Evolutionary conservation across 2,888 invertebrate species (phyloP).

Genomic region (Sicus ferrugineus): DNA sequence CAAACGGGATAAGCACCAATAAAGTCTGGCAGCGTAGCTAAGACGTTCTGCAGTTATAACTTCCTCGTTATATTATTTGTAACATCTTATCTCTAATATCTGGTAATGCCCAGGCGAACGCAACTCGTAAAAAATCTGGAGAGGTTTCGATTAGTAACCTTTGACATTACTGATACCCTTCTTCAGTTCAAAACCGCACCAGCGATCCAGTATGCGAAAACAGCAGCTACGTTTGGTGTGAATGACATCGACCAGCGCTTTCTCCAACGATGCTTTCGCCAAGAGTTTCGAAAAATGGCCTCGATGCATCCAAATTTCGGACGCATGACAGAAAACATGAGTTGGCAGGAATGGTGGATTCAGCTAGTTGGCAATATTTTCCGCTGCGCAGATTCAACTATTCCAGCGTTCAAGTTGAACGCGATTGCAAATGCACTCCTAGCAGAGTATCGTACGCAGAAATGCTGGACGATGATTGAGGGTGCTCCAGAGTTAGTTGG

Average conservation of each 20-base stretch:
- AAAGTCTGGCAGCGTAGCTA: too few species aligned
- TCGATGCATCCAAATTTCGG: conserved; percentile 83
- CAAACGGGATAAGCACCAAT: too few species aligned
- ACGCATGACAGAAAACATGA: conserved; percentile 67
- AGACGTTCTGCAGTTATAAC: too few species aligned
- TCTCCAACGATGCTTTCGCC: conserved; percentile 69
- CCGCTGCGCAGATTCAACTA: conserved; percentile 43
- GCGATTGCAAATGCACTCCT: conserved; percentile 71
- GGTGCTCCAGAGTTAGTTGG: conserved; percentile 70
- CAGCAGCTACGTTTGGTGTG: conserved; percentile 73
- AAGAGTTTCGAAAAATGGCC: conserved; percentile 71
- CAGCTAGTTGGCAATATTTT: conserved; percentile 59
- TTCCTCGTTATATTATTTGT: too few species aligned
- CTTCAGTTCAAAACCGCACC: conserved; percentile 73
- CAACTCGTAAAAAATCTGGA: conserved; percentile 53
- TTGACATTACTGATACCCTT: conserved; percentile 91
- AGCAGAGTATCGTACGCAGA: conserved; percentile 72
- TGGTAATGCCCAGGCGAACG: too few species aligned
- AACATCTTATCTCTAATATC: too few species aligned
- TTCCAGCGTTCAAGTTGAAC: conserved; percentile 47
- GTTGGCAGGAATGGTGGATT: conserved; percentile 86
- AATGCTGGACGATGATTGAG: conserved; percentile 75
- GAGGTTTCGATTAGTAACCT: conserved; percentile 73
- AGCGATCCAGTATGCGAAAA: conserved; percentile 75
- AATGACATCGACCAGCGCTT: conserved; percentile 46